Conservation (phyloP, 1,140 invertebrate genomes). For the Drosophila sp. region DNA sequence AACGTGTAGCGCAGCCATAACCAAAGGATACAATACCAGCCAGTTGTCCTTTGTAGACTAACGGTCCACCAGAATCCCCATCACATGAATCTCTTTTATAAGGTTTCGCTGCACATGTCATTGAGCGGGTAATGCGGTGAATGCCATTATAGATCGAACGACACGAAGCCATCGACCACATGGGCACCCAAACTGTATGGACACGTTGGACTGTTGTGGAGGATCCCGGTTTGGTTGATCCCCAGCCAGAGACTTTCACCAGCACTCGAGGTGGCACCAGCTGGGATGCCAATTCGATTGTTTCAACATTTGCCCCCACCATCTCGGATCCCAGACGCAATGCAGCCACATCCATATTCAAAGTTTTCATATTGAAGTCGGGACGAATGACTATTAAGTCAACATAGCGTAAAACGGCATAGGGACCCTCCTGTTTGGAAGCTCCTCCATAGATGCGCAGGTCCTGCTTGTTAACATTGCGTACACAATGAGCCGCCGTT, state of each 20-base stretch:
- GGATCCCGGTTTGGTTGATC: conserved; percentile 18
- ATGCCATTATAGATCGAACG: conserved; percentile 33
- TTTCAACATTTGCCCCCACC: conserved; percentile 46
- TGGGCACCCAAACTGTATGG: conserved; percentile 53
- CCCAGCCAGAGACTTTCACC: conserved; percentile 64
- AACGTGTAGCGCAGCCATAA: conserved; percentile 42
- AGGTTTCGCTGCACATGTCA: conserved; percentile 49
- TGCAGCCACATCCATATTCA: conserved; percentile 64
- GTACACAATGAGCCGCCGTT: conserved; percentile 59
- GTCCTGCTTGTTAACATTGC: conserved; percentile 10
- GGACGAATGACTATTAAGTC: conserved; percentile 32
- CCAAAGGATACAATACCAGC: conserved; percentile 62
- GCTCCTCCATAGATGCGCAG: conserved; percentile 56
- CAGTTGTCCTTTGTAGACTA: conserved; percentile 53
- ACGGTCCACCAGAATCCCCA: conserved; percentile 61
- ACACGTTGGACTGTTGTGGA: conserved; percentile 36
- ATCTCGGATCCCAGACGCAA: conserved; percentile 40
- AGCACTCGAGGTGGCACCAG: conserved; percentile 30
- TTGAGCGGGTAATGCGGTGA: conserved; percentile 48
- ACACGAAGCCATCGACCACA: conserved; percentile 53
- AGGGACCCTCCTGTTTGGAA: conserved; percentile 42
- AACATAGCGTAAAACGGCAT: conserved; percentile 40
- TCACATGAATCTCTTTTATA: conserved; percentile 59
- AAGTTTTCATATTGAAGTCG: conserved; percentile 42
- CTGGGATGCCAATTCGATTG: conserved; percentile 43